phyloP scores from a whole-genome alignment of 2,113 vertebrate genomes.

The Platycercus adscitus region DNA sequence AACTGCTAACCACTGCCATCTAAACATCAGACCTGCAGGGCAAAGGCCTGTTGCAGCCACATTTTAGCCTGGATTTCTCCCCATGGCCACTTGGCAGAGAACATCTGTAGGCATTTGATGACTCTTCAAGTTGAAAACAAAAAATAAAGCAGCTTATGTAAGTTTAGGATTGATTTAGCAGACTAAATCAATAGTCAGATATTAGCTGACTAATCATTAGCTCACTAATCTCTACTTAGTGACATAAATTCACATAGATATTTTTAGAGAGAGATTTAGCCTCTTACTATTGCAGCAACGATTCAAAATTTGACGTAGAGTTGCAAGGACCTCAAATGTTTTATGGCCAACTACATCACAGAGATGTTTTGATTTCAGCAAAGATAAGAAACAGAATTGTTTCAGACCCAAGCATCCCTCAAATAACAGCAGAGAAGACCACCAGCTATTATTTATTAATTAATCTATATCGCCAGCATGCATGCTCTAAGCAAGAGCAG shows the following conservation, averaged over 20 bases:
- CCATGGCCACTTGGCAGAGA: not conserved
- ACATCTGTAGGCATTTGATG: not conserved
- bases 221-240: not conserved
- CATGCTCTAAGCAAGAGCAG: not conserved
- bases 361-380: not conserved
- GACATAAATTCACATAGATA: not conserved
- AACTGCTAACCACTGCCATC: conserved; percentile 53
- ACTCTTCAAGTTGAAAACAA: not conserved
- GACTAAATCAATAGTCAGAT: not conserved
- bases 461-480: not conserved
- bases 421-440: not conserved
- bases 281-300: not conserved
- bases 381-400: not conserved
- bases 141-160: not conserved
- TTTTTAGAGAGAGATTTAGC: not conserved
- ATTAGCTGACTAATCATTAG: not conserved
- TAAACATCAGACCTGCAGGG: not conserved
- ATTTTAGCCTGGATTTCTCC: not conserved
- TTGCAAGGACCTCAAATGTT: not conserved
- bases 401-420: not conserved
- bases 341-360: not conserved
- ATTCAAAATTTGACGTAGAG: not conserved
- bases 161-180: not conserved
- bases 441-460: not conserved
- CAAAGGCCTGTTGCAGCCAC: not conserved